Evolutionary conservation across 2,888 invertebrate genomes (phyloP), one percentile per base, ranked within the genome.

Genomic region (Nezara viridula): DNA sequence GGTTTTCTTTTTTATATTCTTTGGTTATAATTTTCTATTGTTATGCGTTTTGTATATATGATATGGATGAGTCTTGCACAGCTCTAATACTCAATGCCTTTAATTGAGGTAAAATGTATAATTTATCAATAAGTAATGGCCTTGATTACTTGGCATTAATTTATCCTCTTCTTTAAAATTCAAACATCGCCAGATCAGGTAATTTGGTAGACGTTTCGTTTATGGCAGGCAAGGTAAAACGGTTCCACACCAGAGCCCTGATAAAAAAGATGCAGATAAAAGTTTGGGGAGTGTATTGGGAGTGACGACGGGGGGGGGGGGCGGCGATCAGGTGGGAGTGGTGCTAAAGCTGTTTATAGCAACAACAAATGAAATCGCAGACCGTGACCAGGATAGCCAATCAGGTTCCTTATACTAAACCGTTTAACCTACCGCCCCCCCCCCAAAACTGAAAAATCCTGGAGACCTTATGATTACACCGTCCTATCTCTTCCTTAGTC

Each of bases 271-370:
- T 66, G 66, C 49, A 88, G 88, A 85, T 44, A 85, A 89, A 81
- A 32, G 19, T 21, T 49, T 37, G 27, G 85, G 52, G 40, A 16
- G 19, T 40, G 66, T 66, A 66, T 66, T 27, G 60, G 27, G 60
- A 60, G 14, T 27, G n/a, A n/a, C n/a, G n/a, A n/a, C n/a, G n/a
- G 44, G 44, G 32, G 66, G 66, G 32, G 32, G 60, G 5, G 55
- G 12, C 14, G 9, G 37, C 77, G 77, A 81, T 40, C 81, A 81
- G 81, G 81, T 66, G 66, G 32, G 66, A 32, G 66, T 66, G 66
- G 66, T 40, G 40, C 86, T 55, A 88, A 89, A 89, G n/a, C 89
- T 89, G 88, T 89, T 89, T 89, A 88, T 88, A 44, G 89, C 89
- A 47, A 89, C 89, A 89, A 89, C 88, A 81, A 55, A 52, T 60